Percentiles rank a stretch among this genome's conserved stretches.
Evolutionary conservation across 2,113 vertebrate genomes (phyloP).

Genomic region (Vombatus ursinus): DNA sequence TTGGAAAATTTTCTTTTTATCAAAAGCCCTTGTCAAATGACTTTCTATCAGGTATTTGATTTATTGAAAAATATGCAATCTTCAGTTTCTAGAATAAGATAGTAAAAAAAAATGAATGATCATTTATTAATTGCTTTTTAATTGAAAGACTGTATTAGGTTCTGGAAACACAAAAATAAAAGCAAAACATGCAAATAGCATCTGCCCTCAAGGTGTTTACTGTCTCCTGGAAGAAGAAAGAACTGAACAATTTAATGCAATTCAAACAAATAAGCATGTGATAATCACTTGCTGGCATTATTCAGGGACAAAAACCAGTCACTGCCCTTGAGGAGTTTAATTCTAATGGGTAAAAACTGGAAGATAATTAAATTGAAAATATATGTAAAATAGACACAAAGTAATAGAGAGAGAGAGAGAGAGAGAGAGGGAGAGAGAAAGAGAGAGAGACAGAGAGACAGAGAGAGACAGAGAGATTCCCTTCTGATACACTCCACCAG

Average conservation of each 20-base stretch:
- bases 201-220: not conserved
- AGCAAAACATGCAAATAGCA: not conserved
- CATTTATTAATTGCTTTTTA: not conserved
- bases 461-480: too few species aligned
- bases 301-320: not conserved
- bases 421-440: too few species aligned
- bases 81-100: not conserved
- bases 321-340: not conserved
- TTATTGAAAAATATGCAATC: constrained; percentile 6
- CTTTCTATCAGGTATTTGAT: not conserved
- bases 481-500: not conserved
- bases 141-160: not conserved
- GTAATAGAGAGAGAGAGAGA: too few species aligned
- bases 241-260: not conserved
- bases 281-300: not conserved
- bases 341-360: not conserved
- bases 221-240: not conserved
- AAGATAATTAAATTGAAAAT: not conserved
- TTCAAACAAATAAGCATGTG: not conserved
- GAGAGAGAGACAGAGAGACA: too few species aligned
- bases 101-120: not conserved
- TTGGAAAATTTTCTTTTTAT: not conserved
- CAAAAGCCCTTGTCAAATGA: not conserved
- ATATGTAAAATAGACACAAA: too few species aligned
- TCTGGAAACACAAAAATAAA: not conserved